Base-by-base conservation (phyloP, 2,888 invertebrate species). In the Willowsia nigromaculata region DNA sequence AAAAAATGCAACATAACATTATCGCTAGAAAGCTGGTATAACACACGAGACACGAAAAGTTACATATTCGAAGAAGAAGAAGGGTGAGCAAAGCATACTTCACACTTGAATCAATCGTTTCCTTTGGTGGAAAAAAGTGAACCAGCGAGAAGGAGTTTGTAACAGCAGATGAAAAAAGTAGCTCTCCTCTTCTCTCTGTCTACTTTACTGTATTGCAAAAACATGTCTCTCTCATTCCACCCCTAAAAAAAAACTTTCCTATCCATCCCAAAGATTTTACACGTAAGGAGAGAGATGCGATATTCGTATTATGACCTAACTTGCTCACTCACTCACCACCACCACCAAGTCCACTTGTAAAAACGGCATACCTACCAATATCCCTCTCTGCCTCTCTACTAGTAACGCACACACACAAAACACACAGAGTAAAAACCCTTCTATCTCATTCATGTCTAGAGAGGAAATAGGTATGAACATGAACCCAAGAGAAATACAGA, bases 191-290 rank as follows among this genome's bases (percentile, higher is more conserved):
- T n/a, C n/a, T n/a, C n/a, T n/a, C n/a, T n/a, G n/a, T n/a, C n/a
- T n/a, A n/a, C n/a, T n/a, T n/a, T n/a, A 9, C 62, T 65, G 33
- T 65, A 18, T 74, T 74, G 74, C 74, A 74, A 74, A 74, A 74
- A 74, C 74, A 74, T 47, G 27, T 25, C 74, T 74, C 47, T 71
- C 71, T 74, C 74, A 47, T 1, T 74, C 25, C 74, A 74, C 47
- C 74, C 74, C 74, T 74, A 30, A 74, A 74, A 74, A 15, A 33
- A n/a, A n/a, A n/a, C n/a, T n/a, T n/a, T n/a, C n/a, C n/a, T 37
- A n/a, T 40, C 68, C 43, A 71, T 47, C 74, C 47, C 56, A 56
- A 56, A 15, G 2, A 56, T 56, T 18, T 22, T 25, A 56, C 1
- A 53, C 6, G 53, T 53, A 53, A 18, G n/a, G 56, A 56, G 56